Percentiles rank a stretch among this genome's conserved stretches.
These are phyloP conservation scores for Hydractinia symbiolongicarpus DNA, from an alignment of 30 jellyfish, hydroid and myxozoan genomes.

Conservation along the genomic window DNA sequence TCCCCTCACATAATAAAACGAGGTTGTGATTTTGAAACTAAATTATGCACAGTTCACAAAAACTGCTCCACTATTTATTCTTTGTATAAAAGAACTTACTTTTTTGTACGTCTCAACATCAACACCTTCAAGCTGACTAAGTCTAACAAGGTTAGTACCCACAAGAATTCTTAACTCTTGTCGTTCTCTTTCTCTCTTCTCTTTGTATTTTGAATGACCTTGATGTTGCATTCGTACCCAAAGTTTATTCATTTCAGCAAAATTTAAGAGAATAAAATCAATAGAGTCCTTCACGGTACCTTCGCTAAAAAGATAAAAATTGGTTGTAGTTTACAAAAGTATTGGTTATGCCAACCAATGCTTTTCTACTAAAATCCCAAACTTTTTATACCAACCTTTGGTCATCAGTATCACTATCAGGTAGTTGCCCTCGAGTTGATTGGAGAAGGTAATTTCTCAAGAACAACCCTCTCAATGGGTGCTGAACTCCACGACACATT, in stretches of 20 bases:
- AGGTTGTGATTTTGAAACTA: no score
- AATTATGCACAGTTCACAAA: no score
- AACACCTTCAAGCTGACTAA: conserved; percentile 89
- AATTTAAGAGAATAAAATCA: conserved; percentile 81
- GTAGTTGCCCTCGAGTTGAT: conserved; percentile 91
- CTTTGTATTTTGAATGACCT: conserved; percentile 86
- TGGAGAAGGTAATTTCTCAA: conserved; percentile 81
- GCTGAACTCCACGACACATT: conserved; percentile 99
- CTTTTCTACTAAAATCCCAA: background rate
- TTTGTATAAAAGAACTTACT: conserved; percentile 20
- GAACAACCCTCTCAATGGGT: conserved; percentile 90
- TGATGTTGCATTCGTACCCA: conserved; percentile 99
- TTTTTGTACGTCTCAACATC: conserved; percentile 84
- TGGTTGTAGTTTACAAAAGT: no score
- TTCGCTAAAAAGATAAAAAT: conserved; percentile 23
- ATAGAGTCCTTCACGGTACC: conserved; percentile 89
- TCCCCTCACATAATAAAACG: no score
- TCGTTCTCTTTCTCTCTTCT: conserved; percentile 86
- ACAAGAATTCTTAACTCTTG: conserved; percentile 86
- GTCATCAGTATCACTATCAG: conserved; percentile 46
- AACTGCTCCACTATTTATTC: no score
- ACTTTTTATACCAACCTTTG: background rate
- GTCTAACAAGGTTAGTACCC: conserved; percentile 86
- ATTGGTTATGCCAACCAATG: no score
- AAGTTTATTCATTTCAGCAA: conserved; percentile 95